phyloP scores from a whole-genome alignment of 2,113 vertebrate genomes.

The Coptodon rendalli region DNA sequence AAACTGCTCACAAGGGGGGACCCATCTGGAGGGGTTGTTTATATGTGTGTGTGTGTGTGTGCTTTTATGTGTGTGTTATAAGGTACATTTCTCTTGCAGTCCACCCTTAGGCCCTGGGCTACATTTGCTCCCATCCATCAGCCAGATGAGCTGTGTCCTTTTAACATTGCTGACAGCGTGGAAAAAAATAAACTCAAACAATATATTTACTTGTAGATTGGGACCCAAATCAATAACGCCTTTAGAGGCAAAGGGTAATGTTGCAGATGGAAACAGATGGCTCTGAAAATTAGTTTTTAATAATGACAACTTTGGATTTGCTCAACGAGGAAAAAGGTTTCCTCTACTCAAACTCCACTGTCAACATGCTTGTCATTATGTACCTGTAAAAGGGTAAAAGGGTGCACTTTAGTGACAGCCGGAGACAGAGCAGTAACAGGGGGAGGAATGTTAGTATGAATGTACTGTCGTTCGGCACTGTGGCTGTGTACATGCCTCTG shows the following conservation, averaged over 20 bases:
- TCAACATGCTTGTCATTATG: constrained; percentile 17
- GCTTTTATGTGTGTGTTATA: constrained; percentile 40
- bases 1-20: constrained; percentile 55
- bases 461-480: neutral
- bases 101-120: constrained; percentile 58
- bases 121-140: constrained; percentile 63
- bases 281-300: constrained; percentile 59
- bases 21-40: constrained; percentile 64
- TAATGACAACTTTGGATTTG: constrained; percentile 57
- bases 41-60: constrained; percentile 39
- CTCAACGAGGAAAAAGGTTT: neutral
- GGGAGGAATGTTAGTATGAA: neutral
- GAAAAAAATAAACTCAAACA: constrained; percentile 41
- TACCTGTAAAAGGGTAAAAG: neutral
- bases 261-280: constrained; percentile 58
- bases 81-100: constrained; percentile 60
- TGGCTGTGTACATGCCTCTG: neutral
- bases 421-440: neutral
- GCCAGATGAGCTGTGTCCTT: constrained; percentile 68
- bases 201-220: constrained; percentile 75
- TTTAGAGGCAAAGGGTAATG: constrained; percentile 43
- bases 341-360: constrained; percentile 2
- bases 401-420: neutral
- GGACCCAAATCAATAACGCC: constrained; percentile 66
- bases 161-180: constrained; percentile 69